These are phyloP conservation scores for Neogobius melanostomus DNA, from an alignment of 2,113 vertebrate genomes.

Conservation along the genomic window DNA sequence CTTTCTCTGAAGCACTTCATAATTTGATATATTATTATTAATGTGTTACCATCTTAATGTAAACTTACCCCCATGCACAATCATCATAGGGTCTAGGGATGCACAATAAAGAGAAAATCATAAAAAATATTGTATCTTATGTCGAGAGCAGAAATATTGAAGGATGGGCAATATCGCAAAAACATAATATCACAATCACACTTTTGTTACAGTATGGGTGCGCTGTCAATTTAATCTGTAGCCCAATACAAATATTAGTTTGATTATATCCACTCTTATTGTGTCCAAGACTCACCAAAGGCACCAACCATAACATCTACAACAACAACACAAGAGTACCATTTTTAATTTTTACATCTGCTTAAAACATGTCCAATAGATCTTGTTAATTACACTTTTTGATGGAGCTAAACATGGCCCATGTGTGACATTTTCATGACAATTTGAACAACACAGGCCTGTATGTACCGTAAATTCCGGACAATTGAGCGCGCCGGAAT, in stretches of 20 bases:
- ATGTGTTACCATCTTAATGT: neutral
- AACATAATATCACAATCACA: too few relatives aligned
- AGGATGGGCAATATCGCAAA: too few relatives aligned
- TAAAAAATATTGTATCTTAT: neutral
- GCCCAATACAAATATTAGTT: neutral
- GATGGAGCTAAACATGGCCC: too few relatives aligned
- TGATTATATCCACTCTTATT: neutral
- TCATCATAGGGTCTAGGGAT: neutral
- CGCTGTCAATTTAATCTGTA: neutral
- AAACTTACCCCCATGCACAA: neutral
- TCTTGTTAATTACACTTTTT: conserved; percentile 38
- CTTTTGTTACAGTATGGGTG: too few relatives aligned
- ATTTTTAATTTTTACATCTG: neutral
- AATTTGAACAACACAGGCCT: too few relatives aligned
- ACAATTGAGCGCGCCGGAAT: too few relatives aligned
- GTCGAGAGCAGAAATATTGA: neutral
- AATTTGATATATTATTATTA: neutral
- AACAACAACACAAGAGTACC: neutral
- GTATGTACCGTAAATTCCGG: too few relatives aligned
- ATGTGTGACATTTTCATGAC: too few relatives aligned
- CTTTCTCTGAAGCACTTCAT: neutral
- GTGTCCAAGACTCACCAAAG: conserved; percentile 39
- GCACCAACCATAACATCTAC: conserved; percentile 12
- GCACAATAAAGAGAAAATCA: neutral
- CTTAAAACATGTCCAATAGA: conserved; percentile 9